Base-by-base conservation (phyloP, 2,113 vertebrate genomes). In the Callithrix jacchus region DNA sequence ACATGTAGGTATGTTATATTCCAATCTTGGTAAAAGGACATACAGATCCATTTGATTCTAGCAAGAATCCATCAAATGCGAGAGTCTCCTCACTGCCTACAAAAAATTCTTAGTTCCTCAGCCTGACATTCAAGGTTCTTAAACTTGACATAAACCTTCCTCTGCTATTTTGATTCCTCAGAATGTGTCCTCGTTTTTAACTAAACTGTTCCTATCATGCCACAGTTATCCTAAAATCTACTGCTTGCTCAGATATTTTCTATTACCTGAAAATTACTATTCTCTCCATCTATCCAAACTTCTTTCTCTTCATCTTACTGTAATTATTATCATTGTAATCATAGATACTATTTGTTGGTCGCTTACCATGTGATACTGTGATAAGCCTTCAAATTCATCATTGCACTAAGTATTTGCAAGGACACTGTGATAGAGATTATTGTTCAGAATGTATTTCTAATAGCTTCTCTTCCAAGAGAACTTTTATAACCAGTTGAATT, bases 161-260 rank as follows among this genome's bases (percentile, higher is more conserved):
- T 84, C 40, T 87, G 30, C 71, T 82, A 85, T 66, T 96, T 85
- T 82, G 45, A 61, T 66, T 87, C 37, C n/a, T 90, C 45, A 80
- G 16, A 80, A 68, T 68, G 16, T 37, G 21, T 87, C 32, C 3
- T 87, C 35, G 77, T 14, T 84, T 90, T 87, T 49, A 95, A 73
- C n/a, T 58, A 73, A 83, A 61, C 4, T 47, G 2, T 77, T 47
- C 25, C 10, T 49, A 86, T 91, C 23, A 73, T 85, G 79, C 3
- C 49, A 81, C 52, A 1, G 6, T 86, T 85, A 61, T 68, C 20
- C 5, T 96, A 85, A 96, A 91, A 66, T 79, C 25, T 76, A 30
- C n/a, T 64, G 11, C 73, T 92, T 85, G 1, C 6, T 94, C 30
- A 80, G 4, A 23, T 77, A 13, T 21, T 77, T 94, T 94, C 21